Evolutionary conservation across 1,140 invertebrate species (phyloP), one percentile per base, ranked within the genome.

Genomic region (Scaptomyza graminum): DNA sequence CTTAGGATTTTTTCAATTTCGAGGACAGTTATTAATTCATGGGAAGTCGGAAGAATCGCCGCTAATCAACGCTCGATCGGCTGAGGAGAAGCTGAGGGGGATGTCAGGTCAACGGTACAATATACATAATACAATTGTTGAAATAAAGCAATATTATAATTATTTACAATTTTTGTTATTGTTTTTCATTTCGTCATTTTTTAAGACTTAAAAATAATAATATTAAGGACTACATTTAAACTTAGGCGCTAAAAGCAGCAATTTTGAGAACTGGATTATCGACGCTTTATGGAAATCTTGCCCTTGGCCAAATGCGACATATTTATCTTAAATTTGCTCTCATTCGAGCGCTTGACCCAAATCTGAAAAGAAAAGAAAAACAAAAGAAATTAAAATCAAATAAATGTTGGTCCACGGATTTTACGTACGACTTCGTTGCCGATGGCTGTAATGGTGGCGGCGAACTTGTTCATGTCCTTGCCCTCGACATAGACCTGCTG

Each of bases 401-500:
- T 5, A 7, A 31, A 31, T 22, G 18, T 3, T 22, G 28, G 28
- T 6, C 6, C 0, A 31, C 4, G 5, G 28, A 7, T 31, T 22
- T 34, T 41, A 94, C 95, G 93, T 92, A 98, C 97, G 92, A 95
- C 95, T 93, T 98, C 97, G 50, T 95, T 95, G 63, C 96, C 96
- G 77, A 99, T 97, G 22, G 96, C 95, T 41, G 96, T 96, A 85
- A 99, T 98, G 75, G 96, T 95, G 3, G 96, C 97, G 63, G 96
- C 94, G 88, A 97, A 97, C 82, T 96, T 95, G 0, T 94, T 93
- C 69, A 95, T 93, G 82, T 98, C 97, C 76, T 96, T 95, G 28
- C 96, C 97, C 92, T 98, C 97, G 5, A 98, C 95, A 92, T 96
- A 97, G 25, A 99, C 95, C 68, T 96, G 95, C 92, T 98, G 97